A percentile compares a stretch with the other conserved stretches of the same genome.
Conservation (phyloP, 2,888 invertebrate genomes). For the Acrobasis consociella region DNA sequence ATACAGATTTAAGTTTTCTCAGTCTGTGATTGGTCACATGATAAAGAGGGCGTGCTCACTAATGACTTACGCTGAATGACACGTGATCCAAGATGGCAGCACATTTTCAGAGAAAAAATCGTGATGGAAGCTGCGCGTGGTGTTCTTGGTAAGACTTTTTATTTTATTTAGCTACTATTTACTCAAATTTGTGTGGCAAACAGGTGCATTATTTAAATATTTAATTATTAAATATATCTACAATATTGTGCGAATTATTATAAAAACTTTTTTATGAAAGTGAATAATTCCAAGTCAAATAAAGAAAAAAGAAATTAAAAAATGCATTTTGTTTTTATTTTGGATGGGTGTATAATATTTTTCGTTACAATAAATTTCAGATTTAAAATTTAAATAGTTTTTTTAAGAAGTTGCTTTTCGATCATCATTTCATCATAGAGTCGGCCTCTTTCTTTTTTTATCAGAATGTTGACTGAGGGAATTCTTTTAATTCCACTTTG, state of each 20-base stretch:
- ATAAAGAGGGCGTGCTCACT: slow-evolving; percentile 50
- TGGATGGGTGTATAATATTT: too few species aligned
- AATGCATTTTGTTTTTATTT: too few species aligned
- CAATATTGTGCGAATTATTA: too few species aligned
- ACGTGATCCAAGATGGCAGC: slow-evolving; percentile 79
- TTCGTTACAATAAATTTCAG: not conserved
- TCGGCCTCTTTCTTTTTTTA: slow-evolving; percentile 29
- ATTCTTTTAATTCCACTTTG: slow-evolving; percentile 39
- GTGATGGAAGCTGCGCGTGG: slow-evolving; percentile 41
- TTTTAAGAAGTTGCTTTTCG: not conserved
- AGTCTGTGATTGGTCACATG: slow-evolving; percentile 75
- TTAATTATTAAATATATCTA: too few species aligned
- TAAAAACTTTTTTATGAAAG: too few species aligned
- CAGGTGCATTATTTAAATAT: too few species aligned
- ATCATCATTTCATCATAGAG: not conserved
- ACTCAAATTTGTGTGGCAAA: not conserved
- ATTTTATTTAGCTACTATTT: not conserved
- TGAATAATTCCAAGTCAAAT: too few species aligned
- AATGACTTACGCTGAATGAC: slow-evolving; percentile 59
- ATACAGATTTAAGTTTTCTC: slow-evolving; percentile 48
- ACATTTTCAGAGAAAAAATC: slow-evolving; percentile 54
- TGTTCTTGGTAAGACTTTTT: slow-evolving; percentile 56
- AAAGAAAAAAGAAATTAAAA: too few species aligned
- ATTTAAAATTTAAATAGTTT: not conserved
- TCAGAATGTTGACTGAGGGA: slow-evolving; percentile 42